phyloP scores from a whole-genome alignment of 2,888 invertebrate genomes.

The Hedya salicella region DNA sequence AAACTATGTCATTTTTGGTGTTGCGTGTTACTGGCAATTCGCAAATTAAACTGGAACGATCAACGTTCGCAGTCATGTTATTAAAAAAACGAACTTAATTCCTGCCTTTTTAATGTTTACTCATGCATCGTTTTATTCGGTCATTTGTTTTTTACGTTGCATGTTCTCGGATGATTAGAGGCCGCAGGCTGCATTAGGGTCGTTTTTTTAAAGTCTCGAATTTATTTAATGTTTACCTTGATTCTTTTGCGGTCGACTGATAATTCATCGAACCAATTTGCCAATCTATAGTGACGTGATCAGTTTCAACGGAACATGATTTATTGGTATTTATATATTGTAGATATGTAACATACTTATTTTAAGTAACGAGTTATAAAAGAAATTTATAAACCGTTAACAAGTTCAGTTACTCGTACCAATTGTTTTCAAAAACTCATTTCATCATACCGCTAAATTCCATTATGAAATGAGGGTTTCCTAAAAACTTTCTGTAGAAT shows the following conservation, averaged over 20 bases:
- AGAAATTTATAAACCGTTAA: too few relatives aligned
- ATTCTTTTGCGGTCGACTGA: slow-evolving; percentile 25
- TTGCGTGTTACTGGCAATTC: slow-evolving; percentile 12
- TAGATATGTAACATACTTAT: too few relatives aligned
- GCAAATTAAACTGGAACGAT: slow-evolving; percentile 30
- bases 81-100: slow-evolving; percentile 34
- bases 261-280: slow-evolving; percentile 32
- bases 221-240: slow-evolving; percentile 34
- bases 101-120: slow-evolving; percentile 43
- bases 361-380: too few relatives aligned
- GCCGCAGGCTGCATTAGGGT: slow-evolving; percentile 37
- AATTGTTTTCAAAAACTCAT: too few relatives aligned
- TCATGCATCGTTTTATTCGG: slow-evolving; percentile 41
- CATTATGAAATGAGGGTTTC: too few relatives aligned
- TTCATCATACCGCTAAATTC: too few relatives aligned
- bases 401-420: too few relatives aligned
- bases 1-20: not conserved
- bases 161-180: slow-evolving; percentile 40
- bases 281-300: slow-evolving; percentile 30
- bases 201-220: slow-evolving; percentile 34
- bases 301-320: not conserved
- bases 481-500: too few relatives aligned
- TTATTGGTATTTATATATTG: too few relatives aligned
- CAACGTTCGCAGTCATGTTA: slow-evolving; percentile 37
- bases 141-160: slow-evolving; percentile 35